A percentile compares a stretch with the other conserved stretches of the same genome.
Evolutionary conservation across 2,113 vertebrate genomes (phyloP).

Genomic region (Nycticebus coucang): DNA sequence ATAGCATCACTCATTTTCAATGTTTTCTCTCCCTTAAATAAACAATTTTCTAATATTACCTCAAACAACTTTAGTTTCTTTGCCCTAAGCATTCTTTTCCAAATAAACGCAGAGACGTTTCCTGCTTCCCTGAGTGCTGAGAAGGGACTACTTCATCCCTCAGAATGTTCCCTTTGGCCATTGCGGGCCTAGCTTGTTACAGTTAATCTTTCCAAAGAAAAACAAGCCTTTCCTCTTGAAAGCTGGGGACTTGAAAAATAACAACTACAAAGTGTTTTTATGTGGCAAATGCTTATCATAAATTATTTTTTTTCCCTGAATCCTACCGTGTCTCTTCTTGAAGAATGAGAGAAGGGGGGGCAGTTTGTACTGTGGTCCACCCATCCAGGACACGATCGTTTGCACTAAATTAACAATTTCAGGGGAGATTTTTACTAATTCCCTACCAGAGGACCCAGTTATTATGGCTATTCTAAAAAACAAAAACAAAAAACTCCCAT

Average conservation of each 20-base stretch:
- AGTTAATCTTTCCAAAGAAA: constrained; percentile 78
- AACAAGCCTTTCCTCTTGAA: constrained; percentile 69
- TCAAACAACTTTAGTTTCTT: neutral
- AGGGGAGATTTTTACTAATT: constrained; percentile 32
- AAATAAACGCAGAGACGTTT: constrained; percentile 56
- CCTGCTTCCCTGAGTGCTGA: neutral
- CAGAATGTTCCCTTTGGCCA: constrained; percentile 71
- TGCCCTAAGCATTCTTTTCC: constrained; percentile 36
- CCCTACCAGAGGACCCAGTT: constrained; percentile 41
- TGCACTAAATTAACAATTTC: constrained; percentile 50
- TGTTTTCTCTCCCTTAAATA: constrained; percentile 32
- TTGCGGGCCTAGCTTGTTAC: constrained; percentile 23
- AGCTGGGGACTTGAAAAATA: constrained; percentile 63
- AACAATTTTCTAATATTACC: neutral
- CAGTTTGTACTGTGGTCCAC: neutral
- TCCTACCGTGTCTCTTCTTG: constrained; percentile 38
- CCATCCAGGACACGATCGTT: neutral
- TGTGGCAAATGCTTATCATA: constrained; percentile 32
- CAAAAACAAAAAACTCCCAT: neutral
- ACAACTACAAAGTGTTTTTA: constrained; percentile 65
- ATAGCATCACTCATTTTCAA: constrained; percentile 12
- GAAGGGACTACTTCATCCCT: constrained; percentile 33
- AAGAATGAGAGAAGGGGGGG: neutral
- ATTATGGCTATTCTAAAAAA: constrained; percentile 18
- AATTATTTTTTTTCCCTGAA: constrained; percentile 54